Conservation (phyloP, 2,888 invertebrate species). For the Melinaea marsaeus region DNA sequence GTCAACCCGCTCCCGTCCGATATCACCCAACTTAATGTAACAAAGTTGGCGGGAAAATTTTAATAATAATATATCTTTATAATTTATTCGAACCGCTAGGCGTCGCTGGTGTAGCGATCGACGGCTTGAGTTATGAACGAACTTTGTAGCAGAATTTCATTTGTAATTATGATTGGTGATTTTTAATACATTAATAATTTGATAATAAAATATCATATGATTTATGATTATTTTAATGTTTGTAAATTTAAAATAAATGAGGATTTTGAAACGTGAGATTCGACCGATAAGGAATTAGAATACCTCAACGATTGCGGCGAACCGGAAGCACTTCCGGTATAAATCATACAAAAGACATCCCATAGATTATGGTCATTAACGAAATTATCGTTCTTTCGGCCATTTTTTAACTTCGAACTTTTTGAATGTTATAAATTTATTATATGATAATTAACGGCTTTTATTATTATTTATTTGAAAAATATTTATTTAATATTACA, state of each 20-base stretch:
- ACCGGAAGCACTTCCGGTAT: constrained; percentile 34
- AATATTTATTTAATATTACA: neutral
- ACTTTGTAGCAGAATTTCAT: constrained; percentile 25
- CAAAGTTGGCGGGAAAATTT: constrained; percentile 71
- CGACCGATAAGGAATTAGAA: constrained; percentile 20
- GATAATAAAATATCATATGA: no score
- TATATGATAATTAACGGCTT: neutral
- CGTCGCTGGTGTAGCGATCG: constrained; percentile 38
- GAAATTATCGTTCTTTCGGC: constrained; percentile 17
- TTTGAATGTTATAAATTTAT: neutral
- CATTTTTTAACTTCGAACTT: constrained; percentile 2
- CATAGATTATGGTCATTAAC: constrained; percentile 22
- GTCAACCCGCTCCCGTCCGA: constrained; percentile 28
- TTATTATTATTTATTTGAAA: neutral
- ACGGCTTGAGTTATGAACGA: constrained; percentile 37
- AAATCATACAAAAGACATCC: constrained; percentile 30
- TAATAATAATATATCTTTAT: constrained; percentile 77
- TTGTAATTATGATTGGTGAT: neutral
- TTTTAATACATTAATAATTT: no score
- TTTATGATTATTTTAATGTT: neutral
- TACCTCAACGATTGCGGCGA: constrained; percentile 8
- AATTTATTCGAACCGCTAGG: constrained; percentile 69
- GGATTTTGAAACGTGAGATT: constrained; percentile 27
- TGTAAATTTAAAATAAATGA: constrained; percentile 4
- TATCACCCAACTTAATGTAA: constrained; percentile 55